Percentiles rank a stretch among this genome's conserved stretches.
These are phyloP conservation scores for Wiebesia pumilae DNA, from an alignment of 1,140 invertebrate species.

Conservation along the genomic window DNA sequence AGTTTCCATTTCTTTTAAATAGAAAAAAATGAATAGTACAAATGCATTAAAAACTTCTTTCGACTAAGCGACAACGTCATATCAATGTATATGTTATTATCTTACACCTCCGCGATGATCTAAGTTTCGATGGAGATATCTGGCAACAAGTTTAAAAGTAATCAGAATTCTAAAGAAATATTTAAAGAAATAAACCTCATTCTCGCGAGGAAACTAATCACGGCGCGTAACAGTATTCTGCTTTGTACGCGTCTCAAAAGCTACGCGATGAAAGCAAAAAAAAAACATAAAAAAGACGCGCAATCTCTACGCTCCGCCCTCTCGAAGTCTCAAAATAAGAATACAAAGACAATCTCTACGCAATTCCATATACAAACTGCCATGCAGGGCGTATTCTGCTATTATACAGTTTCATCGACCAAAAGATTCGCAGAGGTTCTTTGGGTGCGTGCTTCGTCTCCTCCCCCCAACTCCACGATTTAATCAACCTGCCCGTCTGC, in stretches of 20 bases:
- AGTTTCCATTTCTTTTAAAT: background rate
- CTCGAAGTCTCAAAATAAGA: conserved; percentile 17
- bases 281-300: background rate
- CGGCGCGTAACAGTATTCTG: background rate
- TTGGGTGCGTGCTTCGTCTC: background rate
- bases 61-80: too few relatives aligned
- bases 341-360: conserved; percentile 33
- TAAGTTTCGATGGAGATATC: background rate
- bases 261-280: background rate
- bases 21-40: too few relatives aligned
- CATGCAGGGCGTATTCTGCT: background rate
- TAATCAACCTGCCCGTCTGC: conserved; percentile 20
- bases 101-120: background rate
- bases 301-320: background rate
- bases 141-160: background rate
- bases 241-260: background rate
- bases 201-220: conserved; percentile 18
- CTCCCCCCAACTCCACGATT: background rate
- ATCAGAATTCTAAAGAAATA: background rate
- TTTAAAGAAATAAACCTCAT: background rate
- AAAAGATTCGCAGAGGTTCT: background rate
- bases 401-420: background rate
- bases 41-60: too few relatives aligned
- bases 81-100: too few relatives aligned
- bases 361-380: conserved; percentile 24